phyloP scores from a whole-genome alignment of 2,797 vertebrate genomes.

The Mormyrops boulengeri region DNA sequence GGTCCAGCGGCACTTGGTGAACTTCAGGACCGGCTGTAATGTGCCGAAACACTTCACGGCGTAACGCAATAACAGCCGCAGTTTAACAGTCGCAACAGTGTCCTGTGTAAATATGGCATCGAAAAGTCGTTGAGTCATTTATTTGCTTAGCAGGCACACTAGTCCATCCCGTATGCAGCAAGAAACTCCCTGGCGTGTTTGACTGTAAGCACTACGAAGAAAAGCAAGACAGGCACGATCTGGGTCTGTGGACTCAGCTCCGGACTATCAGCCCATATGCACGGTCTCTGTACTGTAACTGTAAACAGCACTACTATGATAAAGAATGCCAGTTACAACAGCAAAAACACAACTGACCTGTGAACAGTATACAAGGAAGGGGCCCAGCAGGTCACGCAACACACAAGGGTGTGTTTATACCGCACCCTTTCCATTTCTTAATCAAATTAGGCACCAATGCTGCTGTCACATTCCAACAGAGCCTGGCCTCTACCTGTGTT shows the following conservation, averaged over 20 bases:
- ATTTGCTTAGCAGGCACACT: background rate
- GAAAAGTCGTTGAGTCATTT: slow-evolving; percentile 13
- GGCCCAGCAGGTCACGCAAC: background rate
- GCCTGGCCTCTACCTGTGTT: background rate
- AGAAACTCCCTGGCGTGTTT: background rate
- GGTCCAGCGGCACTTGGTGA: background rate
- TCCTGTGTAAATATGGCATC: slow-evolving; percentile 1
- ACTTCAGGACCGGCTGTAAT: background rate
- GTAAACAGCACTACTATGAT: background rate
- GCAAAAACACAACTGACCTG: background rate
- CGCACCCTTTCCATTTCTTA: background rate
- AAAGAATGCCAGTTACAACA: background rate
- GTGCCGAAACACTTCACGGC: background rate
- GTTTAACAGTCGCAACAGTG: background rate
- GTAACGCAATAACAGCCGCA: background rate
- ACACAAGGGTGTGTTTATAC: background rate
- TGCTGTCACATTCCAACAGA: background rate
- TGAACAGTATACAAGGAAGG: background rate
- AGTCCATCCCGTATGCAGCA: background rate
- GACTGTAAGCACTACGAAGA: background rate
- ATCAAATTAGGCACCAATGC: background rate
- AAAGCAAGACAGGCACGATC: background rate
- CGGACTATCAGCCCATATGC: background rate
- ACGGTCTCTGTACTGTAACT: background rate
- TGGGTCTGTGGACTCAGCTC: background rate